A percentile compares a stretch with the other conserved stretches of the same genome.
Evolutionary conservation across 2,113 vertebrate species (phyloP).

Genomic region (Entosphenus tridentatus): DNA sequence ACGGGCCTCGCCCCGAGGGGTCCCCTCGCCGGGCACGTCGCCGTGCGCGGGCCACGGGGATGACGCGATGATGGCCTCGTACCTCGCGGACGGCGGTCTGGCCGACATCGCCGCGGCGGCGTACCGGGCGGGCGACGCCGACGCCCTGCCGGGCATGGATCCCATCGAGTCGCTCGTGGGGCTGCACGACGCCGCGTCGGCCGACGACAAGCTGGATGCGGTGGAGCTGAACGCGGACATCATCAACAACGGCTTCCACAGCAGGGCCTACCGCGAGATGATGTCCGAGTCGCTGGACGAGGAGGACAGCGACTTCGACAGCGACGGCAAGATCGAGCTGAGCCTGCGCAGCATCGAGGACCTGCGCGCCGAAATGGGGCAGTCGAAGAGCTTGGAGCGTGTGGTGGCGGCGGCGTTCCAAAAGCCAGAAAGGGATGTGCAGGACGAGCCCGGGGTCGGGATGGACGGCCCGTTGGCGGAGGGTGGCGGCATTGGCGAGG

Average conservation of each 20-base stretch:
- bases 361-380: not conserved
- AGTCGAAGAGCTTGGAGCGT: not conserved
- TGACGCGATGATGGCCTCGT: too few species aligned
- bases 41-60: too few species aligned
- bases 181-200: not conserved
- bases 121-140: too few species aligned
- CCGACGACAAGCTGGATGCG: constrained; percentile 4
- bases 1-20: too few species aligned
- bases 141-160: too few species aligned
- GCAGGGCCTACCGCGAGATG: constrained; percentile 2
- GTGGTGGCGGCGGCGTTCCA: too few species aligned
- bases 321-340: too few species aligned
- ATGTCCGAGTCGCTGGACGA: constrained; percentile 2
- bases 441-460: not conserved
- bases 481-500: too few species aligned
- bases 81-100: too few species aligned
- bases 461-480: too few species aligned
- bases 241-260: constrained; percentile 2
- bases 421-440: not conserved
- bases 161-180: not conserved
- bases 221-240: constrained; percentile 5
- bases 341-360: not conserved
- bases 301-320: not conserved
- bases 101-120: too few species aligned
- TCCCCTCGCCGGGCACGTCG: too few species aligned